These are phyloP conservation scores for Operophtera brumata DNA, from an alignment of 2,888 invertebrate genomes.

Conservation along the genomic window DNA sequence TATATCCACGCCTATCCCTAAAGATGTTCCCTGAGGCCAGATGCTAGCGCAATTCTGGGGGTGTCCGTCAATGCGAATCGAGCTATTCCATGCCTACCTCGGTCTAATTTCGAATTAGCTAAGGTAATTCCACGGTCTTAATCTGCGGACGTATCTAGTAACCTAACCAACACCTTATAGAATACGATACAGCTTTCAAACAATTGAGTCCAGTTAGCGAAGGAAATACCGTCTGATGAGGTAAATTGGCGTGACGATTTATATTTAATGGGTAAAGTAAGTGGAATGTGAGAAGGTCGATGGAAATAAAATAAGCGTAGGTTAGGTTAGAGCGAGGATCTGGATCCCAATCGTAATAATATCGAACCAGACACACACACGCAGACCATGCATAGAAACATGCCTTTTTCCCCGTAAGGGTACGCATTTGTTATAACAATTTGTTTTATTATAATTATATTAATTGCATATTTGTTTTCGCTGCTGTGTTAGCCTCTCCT, in stretches of 20 bases:
- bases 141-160: conserved; percentile 20
- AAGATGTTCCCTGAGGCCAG: no score
- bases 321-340: not conserved
- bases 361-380: no score
- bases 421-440: no score
- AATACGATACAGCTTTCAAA: conserved; percentile 25
- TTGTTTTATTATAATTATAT: no score
- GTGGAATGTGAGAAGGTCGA: conserved; percentile 7
- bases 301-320: not conserved
- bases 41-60: no score
- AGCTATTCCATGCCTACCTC: not conserved
- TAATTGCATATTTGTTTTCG: no score
- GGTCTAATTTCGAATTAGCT: conserved; percentile 7
- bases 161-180: conserved; percentile 21
- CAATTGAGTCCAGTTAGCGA: conserved; percentile 46
- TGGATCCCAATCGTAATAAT: not conserved
- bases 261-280: conserved; percentile 20
- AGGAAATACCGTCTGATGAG: conserved; percentile 69
- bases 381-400: no score
- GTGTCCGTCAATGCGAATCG: no score
- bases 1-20: no score
- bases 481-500: no score
- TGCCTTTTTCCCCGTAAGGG: no score
- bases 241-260: conserved; percentile 44
- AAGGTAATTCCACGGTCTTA: conserved; percentile 14